phyloP scores from a whole-genome alignment of 2,797 vertebrate species.

The Numenius phaeopus region DNA sequence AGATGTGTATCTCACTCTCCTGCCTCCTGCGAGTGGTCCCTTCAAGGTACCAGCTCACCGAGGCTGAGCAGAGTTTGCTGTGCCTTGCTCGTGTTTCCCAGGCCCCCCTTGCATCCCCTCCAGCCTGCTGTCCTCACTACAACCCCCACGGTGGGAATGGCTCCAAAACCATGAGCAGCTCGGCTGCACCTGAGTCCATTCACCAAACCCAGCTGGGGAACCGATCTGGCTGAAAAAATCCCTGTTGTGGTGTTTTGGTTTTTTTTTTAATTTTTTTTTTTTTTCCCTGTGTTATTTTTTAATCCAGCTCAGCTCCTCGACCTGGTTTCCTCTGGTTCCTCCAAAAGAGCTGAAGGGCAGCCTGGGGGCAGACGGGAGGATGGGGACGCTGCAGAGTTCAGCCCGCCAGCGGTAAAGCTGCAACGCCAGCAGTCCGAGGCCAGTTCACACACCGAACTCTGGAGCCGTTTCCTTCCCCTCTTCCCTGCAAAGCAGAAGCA shows the following conservation, averaged over 20 bases:
- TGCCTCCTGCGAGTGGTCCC: rapidly evolving
- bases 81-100: neutral
- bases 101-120: neutral
- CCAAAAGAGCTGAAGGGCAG: neutral
- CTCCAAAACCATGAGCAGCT: neutral
- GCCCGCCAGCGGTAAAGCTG: neutral
- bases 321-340: neutral
- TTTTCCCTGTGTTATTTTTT: neutral
- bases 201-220: neutral
- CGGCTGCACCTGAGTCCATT: neutral
- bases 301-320: neutral
- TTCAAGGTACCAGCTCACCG: neutral
- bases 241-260: neutral
- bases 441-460: neutral
- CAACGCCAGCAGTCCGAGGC: rapidly evolving
- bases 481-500: neutral
- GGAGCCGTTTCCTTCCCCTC: neutral
- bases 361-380: neutral
- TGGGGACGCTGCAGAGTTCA: neutral
- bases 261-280: neutral
- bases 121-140: neutral
- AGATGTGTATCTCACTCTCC: neutral
- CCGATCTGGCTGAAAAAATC: neutral
- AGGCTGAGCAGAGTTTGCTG: neutral
- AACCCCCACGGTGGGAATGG: neutral